Evolutionary conservation across 2,113 vertebrate species (phyloP), one percentile per base, ranked within the genome.

Genomic region (Numenius arquata): DNA sequence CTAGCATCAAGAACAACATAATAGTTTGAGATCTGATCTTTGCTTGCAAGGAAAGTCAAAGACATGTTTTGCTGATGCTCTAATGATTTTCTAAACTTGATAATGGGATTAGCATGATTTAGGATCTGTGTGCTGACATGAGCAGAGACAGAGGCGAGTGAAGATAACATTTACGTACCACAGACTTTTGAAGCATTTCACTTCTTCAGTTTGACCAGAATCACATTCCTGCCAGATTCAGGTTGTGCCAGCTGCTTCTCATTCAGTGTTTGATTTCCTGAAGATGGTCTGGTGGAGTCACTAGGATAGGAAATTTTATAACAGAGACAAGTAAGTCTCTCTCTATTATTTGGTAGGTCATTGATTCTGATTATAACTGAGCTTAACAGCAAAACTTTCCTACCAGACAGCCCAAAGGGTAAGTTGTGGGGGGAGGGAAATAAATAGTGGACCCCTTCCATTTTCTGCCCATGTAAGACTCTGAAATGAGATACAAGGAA

Each of bases 251-350:
- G 40, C 82, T 88, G 74, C 75, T 93, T 91, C 80, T 94, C 47
- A 76, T 93, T 94, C 82, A 66, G 32, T 16, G 32, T 66, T 85
- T 80, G 78, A 80, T 89, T 94, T 96, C 79, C 88, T 90, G 52
- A 94, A 90, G 85, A 67, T 85, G 55, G 65, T 61, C 19, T 34
- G 45, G 23, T 45, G 11, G 41, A 92, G 56, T 86, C 47, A 43
- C 79, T 84, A 36, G 34, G 77, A 81, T 48, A 63, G 18, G 36
- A 73, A 76, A 73, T 84, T 76, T 30, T 55, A 52, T 38, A 83
- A 74, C 12, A 50, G 22, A 90, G 43, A 61, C 41, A 86, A 70
- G 43, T 26, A 72, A 27, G 13, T 36, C 55, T 75, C 52, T 15
- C 19, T 79, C 27, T 84, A 0, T 53, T 79, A 27, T 82, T 72